A percentile compares a stretch with the other conserved stretches of the same genome.
phyloP scores from a whole-genome alignment of 2,113 vertebrate genomes.

The Myrmecophaga tridactyla region DNA sequence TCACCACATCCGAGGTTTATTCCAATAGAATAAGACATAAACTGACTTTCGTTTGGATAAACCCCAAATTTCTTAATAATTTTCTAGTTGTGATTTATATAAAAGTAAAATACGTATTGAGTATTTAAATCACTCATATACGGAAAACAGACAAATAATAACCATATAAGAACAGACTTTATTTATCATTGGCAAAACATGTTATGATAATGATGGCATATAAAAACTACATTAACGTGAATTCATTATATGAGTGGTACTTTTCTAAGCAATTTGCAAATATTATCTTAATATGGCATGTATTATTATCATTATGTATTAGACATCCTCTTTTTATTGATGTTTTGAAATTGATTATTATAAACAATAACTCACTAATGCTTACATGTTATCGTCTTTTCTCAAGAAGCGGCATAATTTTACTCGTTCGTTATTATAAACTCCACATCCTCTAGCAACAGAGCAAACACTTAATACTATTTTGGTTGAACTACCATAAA shows the following conservation, averaged over 20 bases:
- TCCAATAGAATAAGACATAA: neutral
- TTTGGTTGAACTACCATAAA: neutral
- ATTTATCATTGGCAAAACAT: neutral
- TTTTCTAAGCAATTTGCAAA: neutral
- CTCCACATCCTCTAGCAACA: neutral
- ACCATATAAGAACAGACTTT: neutral
- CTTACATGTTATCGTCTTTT: neutral
- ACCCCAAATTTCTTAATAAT: neutral
- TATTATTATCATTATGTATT: neutral
- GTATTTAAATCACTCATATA: neutral
- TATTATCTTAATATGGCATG: neutral
- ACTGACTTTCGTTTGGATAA: neutral
- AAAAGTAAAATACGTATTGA: neutral
- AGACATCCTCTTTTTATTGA: neutral
- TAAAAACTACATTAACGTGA: constrained; percentile 3
- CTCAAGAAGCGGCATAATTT: neutral
- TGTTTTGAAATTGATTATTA: neutral
- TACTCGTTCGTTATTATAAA: neutral
- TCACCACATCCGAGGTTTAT: neutral
- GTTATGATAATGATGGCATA: neutral
- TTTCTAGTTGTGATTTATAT: neutral
- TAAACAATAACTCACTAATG: neutral
- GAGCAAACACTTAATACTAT: neutral
- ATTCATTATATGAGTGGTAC: neutral
- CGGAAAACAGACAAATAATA: neutral